Base-by-base conservation (phyloP, 2,888 invertebrate species). In the Mesorhabditis belari region DNA sequence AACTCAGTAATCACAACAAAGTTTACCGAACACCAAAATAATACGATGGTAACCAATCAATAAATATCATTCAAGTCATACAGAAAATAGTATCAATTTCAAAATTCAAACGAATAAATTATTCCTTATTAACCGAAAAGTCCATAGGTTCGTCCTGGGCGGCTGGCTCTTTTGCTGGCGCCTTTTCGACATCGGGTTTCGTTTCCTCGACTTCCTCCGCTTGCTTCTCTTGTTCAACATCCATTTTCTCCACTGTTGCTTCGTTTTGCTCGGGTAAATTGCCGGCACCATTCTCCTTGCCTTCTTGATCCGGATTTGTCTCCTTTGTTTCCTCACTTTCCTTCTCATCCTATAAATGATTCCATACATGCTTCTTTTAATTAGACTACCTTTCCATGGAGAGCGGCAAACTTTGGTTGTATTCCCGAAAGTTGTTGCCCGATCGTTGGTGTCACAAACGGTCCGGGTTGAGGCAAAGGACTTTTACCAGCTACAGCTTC, bases 391-490 rank as follows among this genome's bases (percentile, higher is more conserved):
- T 19, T 59, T n/a, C 28, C 52, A 26, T 57, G 60, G 35, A 76
- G 66, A 26, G 76, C 79, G 3, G 73, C 75, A 52, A 80, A 80
- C 57, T 73, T 75, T 3, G 80, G 80, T 60, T 81, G 80, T 23
- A 77, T 76, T 35, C 73, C 74, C 19, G 62, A 60, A 35, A 80
- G 67, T 49, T 71, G 69, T 54, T 69, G 67, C 26, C 65, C 66
- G 9, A 74, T 67, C n/a, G 69, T 64, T 23, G 77, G 77, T 24
- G 78, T 80, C 17, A 81, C 69, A 64, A 81, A 81, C 17, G 81
- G 81, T 19, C 81, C 81, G 3, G 81, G 79, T 19, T 80, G 81
- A 21, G 81, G 81, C 24, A 81, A 64, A 5, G 78, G 74, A 19
- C 74, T 74, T 25, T 64, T 60, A 5, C 70, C 71, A 3, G 77